Conservation (phyloP, 2,888 invertebrate species). For the Lamellibrachia columna region DNA sequence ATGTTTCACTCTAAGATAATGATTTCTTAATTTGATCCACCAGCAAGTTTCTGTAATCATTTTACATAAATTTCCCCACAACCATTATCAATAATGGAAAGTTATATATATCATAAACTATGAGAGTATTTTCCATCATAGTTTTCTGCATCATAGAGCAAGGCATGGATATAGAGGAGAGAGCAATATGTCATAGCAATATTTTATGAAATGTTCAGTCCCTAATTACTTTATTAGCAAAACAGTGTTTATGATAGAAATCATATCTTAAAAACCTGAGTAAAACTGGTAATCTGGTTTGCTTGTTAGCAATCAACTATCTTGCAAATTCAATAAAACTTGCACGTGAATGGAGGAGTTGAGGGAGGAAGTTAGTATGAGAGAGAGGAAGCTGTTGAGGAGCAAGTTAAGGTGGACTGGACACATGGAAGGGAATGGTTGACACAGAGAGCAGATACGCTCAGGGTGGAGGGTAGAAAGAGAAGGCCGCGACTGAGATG, state of each 20-base stretch:
- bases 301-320: neutral
- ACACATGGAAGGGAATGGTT: too few relatives aligned
- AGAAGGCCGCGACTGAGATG: too few relatives aligned
- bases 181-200: too few relatives aligned
- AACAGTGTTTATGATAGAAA: neutral
- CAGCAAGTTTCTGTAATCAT: neutral
- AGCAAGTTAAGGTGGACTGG: too few relatives aligned
- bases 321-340: neutral
- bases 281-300: neutral
- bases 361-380: too few relatives aligned
- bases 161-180: too few relatives aligned
- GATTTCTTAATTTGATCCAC: neutral
- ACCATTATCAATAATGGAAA: neutral
- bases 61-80: conserved; percentile 17
- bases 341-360: neutral
- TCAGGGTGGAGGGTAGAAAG: too few relatives aligned
- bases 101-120: neutral
- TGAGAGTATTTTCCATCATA: neutral
- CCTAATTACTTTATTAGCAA: neutral
- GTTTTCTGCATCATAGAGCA: too few relatives aligned
- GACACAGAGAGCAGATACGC: too few relatives aligned
- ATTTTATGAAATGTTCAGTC: neutral
- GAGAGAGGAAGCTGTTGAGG: too few relatives aligned
- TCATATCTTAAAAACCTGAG: neutral
- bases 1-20: neutral